Evolutionary conservation across 2,888 invertebrate genomes (phyloP).

Genomic region (Patella ulyssiponensis): DNA sequence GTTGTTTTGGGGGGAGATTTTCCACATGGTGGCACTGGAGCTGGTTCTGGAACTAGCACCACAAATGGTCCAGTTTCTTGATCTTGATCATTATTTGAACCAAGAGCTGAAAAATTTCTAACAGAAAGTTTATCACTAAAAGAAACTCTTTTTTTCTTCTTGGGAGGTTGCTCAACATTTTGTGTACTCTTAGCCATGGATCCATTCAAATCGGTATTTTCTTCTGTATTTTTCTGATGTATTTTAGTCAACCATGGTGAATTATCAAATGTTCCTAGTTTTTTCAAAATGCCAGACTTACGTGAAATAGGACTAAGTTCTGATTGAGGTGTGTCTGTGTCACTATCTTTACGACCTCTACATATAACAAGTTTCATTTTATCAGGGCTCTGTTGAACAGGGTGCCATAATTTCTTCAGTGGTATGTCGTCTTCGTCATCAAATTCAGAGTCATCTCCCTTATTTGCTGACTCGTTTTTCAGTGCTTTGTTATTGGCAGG

Average conservation of each 20-base stretch:
- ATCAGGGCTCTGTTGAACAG: conserved; percentile 6
- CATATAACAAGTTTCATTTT: not conserved
- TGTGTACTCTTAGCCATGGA: not conserved
- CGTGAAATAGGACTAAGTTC: not conserved
- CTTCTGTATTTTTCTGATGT: not conserved
- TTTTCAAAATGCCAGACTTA: not conserved
- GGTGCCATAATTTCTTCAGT: not conserved
- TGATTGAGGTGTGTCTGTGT: not conserved
- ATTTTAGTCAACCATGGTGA: not conserved
- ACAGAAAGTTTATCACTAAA: not conserved
- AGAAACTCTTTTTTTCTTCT: not conserved
- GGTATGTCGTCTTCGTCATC: not conserved
- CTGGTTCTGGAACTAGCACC: not conserved
- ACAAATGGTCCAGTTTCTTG: not conserved
- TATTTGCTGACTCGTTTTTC: not conserved
- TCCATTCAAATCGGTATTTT: not conserved
- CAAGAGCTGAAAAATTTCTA: not conserved
- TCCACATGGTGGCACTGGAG: no score
- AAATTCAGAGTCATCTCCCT: not conserved
- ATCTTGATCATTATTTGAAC: not conserved
- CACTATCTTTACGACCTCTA: not conserved
- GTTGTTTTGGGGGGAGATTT: not conserved
- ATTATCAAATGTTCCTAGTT: not conserved
- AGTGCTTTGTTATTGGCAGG: no score
- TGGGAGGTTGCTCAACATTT: not conserved